Conservation (phyloP, 2,888 invertebrate species). For the Deilephila elpenor region DNA sequence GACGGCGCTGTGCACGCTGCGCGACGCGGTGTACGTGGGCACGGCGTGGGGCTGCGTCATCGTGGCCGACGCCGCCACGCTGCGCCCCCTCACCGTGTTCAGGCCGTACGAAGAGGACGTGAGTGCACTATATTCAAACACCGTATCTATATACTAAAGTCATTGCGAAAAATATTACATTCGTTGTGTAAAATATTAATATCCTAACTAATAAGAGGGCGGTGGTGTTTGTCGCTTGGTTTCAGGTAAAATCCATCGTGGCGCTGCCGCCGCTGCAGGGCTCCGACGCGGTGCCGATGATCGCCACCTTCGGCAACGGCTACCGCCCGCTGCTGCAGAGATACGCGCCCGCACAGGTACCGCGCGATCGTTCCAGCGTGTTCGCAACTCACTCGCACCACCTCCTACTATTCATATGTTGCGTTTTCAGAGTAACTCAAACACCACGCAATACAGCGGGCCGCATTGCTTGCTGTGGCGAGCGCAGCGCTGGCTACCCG, state of each 20-base stretch:
- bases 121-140: constrained; percentile 47
- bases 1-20: constrained; percentile 87
- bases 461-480: constrained; percentile 90
- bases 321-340: constrained; percentile 89
- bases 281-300: constrained; percentile 73
- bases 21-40: constrained; percentile 92
- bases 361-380: neutral
- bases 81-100: constrained; percentile 96
- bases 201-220: no score
- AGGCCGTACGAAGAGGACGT: constrained; percentile 95
- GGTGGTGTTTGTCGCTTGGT: neutral
- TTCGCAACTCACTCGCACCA: neutral
- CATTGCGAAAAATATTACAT: no score
- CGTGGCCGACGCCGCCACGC: constrained; percentile 91
- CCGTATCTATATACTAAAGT: no score
- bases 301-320: constrained; percentile 93
- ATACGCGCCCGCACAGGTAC: constrained; percentile 69
- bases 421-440: constrained; percentile 46
- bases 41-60: constrained; percentile 98
- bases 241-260: constrained; percentile 86
- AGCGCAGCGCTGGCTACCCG: constrained; percentile 88
- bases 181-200: no score
- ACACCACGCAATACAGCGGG: constrained; percentile 58
- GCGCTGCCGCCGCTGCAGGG: constrained; percentile 77
- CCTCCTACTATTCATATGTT: neutral